These are phyloP conservation scores for Scelioninae gen. 1 DNA, from an alignment of 2,888 invertebrate genomes.

Conservation along the genomic window DNA sequence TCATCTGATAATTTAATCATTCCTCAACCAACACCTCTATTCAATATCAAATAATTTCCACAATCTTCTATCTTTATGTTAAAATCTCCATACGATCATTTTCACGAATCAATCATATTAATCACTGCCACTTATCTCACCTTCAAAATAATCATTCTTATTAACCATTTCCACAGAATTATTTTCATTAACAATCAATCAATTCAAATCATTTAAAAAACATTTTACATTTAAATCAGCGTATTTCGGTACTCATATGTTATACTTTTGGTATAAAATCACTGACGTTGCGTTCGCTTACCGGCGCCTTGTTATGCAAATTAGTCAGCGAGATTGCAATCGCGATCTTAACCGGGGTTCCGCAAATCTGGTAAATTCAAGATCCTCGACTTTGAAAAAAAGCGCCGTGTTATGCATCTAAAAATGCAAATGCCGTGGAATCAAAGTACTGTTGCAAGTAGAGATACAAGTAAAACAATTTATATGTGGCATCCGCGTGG, in stretches of 20 bases:
- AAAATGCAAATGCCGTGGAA: slow-evolving; percentile 67
- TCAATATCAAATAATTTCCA: not conserved
- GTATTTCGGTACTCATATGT: not conserved
- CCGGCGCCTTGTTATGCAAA: slow-evolving; percentile 46
- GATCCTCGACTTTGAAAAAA: slow-evolving; percentile 72
- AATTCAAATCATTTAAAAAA: too few relatives aligned
- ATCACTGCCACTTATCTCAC: too few relatives aligned
- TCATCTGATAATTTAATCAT: too few relatives aligned
- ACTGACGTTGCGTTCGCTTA: slow-evolving; percentile 10
- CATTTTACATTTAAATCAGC: too few relatives aligned
- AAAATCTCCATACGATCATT: too few relatives aligned
- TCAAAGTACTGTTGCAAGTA: slow-evolving; percentile 61
- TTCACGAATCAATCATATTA: too few relatives aligned
- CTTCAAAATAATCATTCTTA: not conserved
- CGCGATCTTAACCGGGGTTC: slow-evolving; percentile 72
- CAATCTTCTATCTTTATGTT: too few relatives aligned
- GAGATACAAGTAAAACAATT: slow-evolving; percentile 60
- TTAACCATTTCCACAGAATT: not conserved
- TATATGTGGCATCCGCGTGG: slow-evolving; percentile 61
- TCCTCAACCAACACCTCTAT: not conserved
- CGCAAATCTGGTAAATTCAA: slow-evolving; percentile 77
- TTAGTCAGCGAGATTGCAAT: slow-evolving; percentile 50
- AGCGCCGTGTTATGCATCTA: slow-evolving; percentile 71
- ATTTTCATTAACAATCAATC: too few relatives aligned
- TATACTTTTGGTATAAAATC: slow-evolving; percentile 9